Evolutionary conservation across 2,888 invertebrate species (phyloP), one percentile per base, ranked within the genome.

Genomic region (Ormyrus nitidulus): DNA sequence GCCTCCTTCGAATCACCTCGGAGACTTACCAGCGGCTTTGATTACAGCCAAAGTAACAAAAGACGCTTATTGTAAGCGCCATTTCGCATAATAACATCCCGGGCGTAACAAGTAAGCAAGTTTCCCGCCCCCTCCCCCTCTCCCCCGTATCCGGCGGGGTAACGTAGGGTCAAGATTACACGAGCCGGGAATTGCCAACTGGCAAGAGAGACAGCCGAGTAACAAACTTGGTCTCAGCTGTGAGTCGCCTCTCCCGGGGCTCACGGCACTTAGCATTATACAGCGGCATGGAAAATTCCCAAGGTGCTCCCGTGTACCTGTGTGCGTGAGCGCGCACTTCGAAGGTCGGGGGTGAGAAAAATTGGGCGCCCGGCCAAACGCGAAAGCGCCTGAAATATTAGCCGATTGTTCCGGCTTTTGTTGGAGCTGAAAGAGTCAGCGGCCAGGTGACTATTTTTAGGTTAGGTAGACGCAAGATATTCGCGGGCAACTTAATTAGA

Each of bases 131-230:
- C 19, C 54, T 54, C 44, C 70, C 10, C 19, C 7, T 19, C 44
- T 54, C 19, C 34, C 34, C 53, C 10, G 34, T 53, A 53, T 66
- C 53, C 53, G 13, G 65, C 51, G 49, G 58, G 48, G 6, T 73
- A 73, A 73, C 64, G 64, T 73, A 54, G 51, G 75, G 75, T 75
- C 75, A 75, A 75, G 75, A 75, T 75, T 66, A 75, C 48, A 65
- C 68, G n/a, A 54, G n/a, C 64, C 19, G 51, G 71, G 51, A 61
- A 71, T 61, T 51, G 59, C 49, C 71, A 71, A 51, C 59, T 71
- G 34, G 71, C 51, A 61, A 71, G 54, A 59, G 71, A 68, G 46
- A 59, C 49, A 62, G 51, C 34, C 53, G 13, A n/a, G 19, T 10
- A n/a, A 11, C 6, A 71, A 71, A 71, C 59, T 71, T 49, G 13